A percentile compares a stretch with the other conserved stretches of the same genome.
Conservation (phyloP, 2,797 vertebrate genomes). For the Bradypodion pumilum region DNA sequence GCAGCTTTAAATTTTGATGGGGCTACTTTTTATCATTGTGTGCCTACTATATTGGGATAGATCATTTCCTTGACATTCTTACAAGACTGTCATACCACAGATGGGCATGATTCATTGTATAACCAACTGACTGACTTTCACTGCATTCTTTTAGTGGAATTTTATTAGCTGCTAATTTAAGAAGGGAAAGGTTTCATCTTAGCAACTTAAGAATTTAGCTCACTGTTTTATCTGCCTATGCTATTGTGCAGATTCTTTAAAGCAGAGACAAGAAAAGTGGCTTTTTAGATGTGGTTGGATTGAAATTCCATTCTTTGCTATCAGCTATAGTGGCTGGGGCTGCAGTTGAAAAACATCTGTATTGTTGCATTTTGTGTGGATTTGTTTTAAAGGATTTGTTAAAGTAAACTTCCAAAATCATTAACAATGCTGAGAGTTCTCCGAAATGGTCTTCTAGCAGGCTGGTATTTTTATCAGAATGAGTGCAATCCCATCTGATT, state of each 20-base stretch:
- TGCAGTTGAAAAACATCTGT: background rate
- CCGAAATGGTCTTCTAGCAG: background rate
- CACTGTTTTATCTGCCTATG: background rate
- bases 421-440: background rate
- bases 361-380: too few species aligned
- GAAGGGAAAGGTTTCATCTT: background rate
- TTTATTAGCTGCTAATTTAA: background rate
- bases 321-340: too few species aligned
- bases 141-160: background rate
- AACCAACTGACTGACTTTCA: background rate
- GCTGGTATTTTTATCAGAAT: background rate
- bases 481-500: background rate
- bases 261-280: background rate
- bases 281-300: too few species aligned
- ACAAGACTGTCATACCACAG: too few species aligned
- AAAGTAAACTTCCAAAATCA: too few species aligned
- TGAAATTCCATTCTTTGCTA: too few species aligned
- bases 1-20: constrained; percentile 4
- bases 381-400: too few species aligned
- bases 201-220: background rate
- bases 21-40: background rate
- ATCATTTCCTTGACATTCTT: too few species aligned
- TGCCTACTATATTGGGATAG: too few species aligned
- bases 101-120: background rate
- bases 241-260: background rate